Evolutionary conservation across 2,888 invertebrate genomes (phyloP).

Genomic region (Ormyrus labotus): DNA sequence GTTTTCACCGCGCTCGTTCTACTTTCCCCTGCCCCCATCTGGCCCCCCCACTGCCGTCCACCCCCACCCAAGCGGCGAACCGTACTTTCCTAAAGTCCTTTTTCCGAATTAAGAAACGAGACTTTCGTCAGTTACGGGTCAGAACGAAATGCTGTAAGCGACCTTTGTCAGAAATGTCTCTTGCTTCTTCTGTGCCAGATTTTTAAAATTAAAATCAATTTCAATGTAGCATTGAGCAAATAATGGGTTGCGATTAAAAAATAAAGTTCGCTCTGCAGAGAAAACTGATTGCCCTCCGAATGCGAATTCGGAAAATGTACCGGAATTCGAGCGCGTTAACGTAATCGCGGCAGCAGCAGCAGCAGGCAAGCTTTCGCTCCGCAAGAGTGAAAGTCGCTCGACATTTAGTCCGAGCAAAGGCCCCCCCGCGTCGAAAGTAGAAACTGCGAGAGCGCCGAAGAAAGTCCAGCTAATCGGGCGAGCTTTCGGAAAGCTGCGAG

Average conservation of each 20-base stretch:
- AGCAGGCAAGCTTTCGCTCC: background rate
- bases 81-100: background rate
- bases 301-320: too few species aligned
- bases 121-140: slow-evolving; percentile 32
- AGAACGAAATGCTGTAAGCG: background rate
- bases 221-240: too few species aligned
- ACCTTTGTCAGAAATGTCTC: too few species aligned
- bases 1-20: slow-evolving; percentile 73
- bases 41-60: background rate
- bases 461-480: background rate
- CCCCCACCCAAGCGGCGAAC: background rate
- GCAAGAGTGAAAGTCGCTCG: slow-evolving; percentile 2
- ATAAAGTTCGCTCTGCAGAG: too few species aligned
- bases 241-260: too few species aligned
- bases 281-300: too few species aligned
- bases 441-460: too few species aligned
- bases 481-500: too few species aligned
- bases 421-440: background rate
- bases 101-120: slow-evolving; percentile 18
- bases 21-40: slow-evolving; percentile 68
- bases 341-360: background rate
- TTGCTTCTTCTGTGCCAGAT: too few species aligned
- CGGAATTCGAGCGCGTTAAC: too few species aligned
- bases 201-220: too few species aligned
- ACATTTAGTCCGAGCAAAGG: background rate